Base-by-base conservation (phyloP, 2,113 vertebrate genomes). In the Myotis lucifugus region DNA sequence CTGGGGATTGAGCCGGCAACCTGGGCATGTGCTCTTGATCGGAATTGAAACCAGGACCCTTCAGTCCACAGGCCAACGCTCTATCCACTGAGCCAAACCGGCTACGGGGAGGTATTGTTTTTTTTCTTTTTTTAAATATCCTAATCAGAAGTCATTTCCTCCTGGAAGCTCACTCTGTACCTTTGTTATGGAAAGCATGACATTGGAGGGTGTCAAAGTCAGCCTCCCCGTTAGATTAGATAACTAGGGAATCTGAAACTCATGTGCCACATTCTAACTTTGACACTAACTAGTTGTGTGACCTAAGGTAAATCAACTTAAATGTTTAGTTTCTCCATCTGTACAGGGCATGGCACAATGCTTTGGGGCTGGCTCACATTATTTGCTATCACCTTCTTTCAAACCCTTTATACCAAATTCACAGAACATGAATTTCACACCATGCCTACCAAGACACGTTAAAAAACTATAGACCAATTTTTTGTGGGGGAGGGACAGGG, bases 401-500 rank as follows among this genome's bases (percentile, higher is more conserved):
- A 90, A 40, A 73, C 40, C 18, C 70, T 12, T 70, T 46, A 32
- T 29, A 66, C 15, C 12, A 72, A n/a, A 64, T 48, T 34, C 17
- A 79, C 13, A 61, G 40, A 64, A 54, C 15, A 21, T 52, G 4
- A 59, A 66, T 54, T 91, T 96, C 81, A 5, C 69, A 77, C 48
- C 6, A 40, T 23, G 8, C 11, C 25, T 88, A n/a, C 21, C 23
- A 78, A 72, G 40, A 74, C 9, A 25, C 52, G 29, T n/a, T 61
- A 89, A 66, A 84, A 91, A 56, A 40, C 2, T 40, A 46, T 8
- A 82, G 15, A 12, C n/a, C 27, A 46, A 2, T 64, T 67, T 3
- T 56, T 82, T 29, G 14, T 11, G 13, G 4, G 32, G 8, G 6
- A 3, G 14, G 6, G 2, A 5, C 4, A 0, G 1, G 10, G 13